Evolutionary conservation across 2,797 vertebrate genomes (phyloP).

Genomic region (Diplodus puntazzo): DNA sequence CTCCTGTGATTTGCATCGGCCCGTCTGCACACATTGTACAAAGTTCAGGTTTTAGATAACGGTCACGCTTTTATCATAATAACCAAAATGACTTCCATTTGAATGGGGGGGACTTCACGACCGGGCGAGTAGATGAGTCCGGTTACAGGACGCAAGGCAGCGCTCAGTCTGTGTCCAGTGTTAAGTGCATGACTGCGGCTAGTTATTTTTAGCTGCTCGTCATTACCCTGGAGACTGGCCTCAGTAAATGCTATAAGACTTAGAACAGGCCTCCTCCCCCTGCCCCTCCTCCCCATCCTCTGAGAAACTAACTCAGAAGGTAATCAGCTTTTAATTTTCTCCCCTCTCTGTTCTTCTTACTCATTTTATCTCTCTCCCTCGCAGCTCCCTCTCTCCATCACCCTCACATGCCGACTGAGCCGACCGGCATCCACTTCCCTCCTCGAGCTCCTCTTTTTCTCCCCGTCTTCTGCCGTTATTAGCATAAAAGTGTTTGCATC

Average conservation of each 20-base stretch:
- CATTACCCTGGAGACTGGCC: constrained; percentile 64
- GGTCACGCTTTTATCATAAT: constrained; percentile 21
- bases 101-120: constrained; percentile 5
- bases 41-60: constrained; percentile 24
- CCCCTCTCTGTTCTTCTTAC: constrained; percentile 55
- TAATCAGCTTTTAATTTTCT: constrained; percentile 83
- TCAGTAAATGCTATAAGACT: constrained; percentile 71
- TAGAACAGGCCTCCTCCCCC: constrained; percentile 49
- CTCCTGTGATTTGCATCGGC: constrained; percentile 1
- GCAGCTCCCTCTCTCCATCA: constrained; percentile 47
- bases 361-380: constrained; percentile 58
- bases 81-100: constrained; percentile 13
- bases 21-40: constrained; percentile 11
- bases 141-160: constrained; percentile 16
- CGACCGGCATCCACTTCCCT: constrained; percentile 37
- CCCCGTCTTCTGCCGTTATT: constrained; percentile 53
- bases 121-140: constrained; percentile 8
- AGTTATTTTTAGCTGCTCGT: constrained; percentile 72
- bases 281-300: constrained; percentile 40
- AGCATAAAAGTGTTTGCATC: constrained; percentile 76
- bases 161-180: constrained; percentile 33
- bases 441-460: constrained; percentile 12
- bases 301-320: constrained; percentile 70
- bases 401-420: constrained; percentile 35
- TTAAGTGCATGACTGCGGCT: constrained; percentile 36